Percentiles rank a stretch among this genome's conserved stretches.
Conservation (phyloP, 2,797 vertebrate genomes). For the Galago senegalensis region DNA sequence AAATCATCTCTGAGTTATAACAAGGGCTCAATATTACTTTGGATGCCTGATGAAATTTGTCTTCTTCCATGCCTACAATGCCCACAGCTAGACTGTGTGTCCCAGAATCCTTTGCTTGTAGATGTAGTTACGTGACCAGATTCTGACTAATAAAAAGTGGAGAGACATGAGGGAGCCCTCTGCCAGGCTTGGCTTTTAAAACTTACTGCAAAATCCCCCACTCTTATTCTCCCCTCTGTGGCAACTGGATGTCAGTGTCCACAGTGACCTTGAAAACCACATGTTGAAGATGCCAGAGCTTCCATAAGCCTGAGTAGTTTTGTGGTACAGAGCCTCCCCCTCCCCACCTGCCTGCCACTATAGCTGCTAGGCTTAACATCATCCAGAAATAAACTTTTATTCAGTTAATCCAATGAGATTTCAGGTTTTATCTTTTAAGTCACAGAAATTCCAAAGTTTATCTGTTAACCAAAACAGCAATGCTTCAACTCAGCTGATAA, state of each 20-base stretch:
- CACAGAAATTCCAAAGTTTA: background rate
- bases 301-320: background rate
- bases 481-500: background rate
- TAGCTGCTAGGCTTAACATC: background rate
- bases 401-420: background rate
- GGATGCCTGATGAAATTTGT: background rate
- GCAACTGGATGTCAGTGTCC: background rate
- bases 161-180: background rate
- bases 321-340: background rate
- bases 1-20: background rate
- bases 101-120: background rate
- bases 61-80: background rate
- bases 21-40: background rate
- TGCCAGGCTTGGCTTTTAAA: background rate
- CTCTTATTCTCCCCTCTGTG: background rate
- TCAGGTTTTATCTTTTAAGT: background rate
- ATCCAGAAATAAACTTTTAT: background rate
- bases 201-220: background rate
- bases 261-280: background rate
- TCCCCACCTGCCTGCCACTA: no score
- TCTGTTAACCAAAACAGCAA: background rate
- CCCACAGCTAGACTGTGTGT: background rate
- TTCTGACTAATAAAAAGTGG: background rate
- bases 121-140: background rate
- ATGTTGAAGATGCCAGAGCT: background rate